phyloP scores from a whole-genome alignment of 2,113 vertebrate species.

The Triplophysa dalaica region DNA sequence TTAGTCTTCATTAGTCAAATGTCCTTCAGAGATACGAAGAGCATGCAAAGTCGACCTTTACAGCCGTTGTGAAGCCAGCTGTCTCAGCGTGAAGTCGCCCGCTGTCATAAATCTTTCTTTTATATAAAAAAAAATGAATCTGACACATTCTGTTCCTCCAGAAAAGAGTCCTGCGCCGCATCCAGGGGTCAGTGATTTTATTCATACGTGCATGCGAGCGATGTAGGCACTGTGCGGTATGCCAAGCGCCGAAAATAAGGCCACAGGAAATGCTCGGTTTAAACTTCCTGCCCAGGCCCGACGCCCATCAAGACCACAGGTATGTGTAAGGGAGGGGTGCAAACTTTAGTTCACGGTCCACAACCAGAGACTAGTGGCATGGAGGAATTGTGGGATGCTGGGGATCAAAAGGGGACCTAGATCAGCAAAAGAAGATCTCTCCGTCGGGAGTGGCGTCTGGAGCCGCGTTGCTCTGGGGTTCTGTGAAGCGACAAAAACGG shows the following conservation, averaged over 20 bases:
- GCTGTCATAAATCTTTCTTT: background rate
- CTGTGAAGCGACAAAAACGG: constrained; percentile 23
- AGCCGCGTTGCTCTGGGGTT: constrained; percentile 20
- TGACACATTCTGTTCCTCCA: background rate
- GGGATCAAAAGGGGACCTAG: background rate
- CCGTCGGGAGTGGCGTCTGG: constrained; percentile 26
- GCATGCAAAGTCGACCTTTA: background rate
- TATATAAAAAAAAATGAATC: constrained; percentile 16
- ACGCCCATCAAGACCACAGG: constrained; percentile 28
- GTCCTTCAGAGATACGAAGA: constrained; percentile 10
- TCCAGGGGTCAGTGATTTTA: background rate
- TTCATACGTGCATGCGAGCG: constrained; percentile 15
- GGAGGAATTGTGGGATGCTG: background rate
- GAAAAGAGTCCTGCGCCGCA: background rate
- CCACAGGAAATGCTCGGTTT: constrained; percentile 34
- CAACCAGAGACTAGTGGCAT: background rate
- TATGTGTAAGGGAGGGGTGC: background rate
- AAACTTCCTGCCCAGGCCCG: constrained; percentile 28
- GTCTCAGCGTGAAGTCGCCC: background rate
- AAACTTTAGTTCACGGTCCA: constrained; percentile 23
- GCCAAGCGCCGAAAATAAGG: background rate
- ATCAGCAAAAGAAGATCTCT: constrained; percentile 56
- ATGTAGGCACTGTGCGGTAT: constrained; percentile 22
- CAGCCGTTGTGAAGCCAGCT: background rate
- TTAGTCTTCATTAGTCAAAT: constrained; percentile 26